Evolutionary conservation across 2,888 invertebrate genomes (phyloP).

Genomic region (Caenorhabditis sulstoni): DNA sequence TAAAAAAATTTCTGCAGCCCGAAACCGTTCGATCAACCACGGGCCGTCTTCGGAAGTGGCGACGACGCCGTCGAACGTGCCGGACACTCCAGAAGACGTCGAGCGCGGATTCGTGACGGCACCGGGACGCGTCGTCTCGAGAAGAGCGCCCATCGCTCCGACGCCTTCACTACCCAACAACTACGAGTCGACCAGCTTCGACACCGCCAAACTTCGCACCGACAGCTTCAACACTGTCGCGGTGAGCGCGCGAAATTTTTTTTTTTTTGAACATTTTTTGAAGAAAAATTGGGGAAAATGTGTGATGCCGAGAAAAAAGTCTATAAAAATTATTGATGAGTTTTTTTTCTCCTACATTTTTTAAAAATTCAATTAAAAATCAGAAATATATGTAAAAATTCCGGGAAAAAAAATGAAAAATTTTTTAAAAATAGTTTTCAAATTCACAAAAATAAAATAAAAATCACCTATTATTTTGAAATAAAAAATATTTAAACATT

Average conservation of each 20-base stretch:
- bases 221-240: too few species aligned
- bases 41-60: slow-evolving; percentile 1
- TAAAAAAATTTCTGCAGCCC: slow-evolving; percentile 12
- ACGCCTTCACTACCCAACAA: slow-evolving; percentile 39
- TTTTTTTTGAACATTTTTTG: too few species aligned
- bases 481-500: neutral
- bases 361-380: neutral
- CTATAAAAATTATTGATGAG: too few species aligned
- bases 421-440: too few species aligned
- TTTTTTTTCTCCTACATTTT: too few species aligned
- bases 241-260: neutral
- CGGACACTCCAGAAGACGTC: slow-evolving; percentile 15
- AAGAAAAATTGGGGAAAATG: too few species aligned
- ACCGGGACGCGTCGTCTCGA: neutral
- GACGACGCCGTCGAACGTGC: neutral
- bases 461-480: too few species aligned
- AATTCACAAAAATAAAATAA: too few species aligned
- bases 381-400: too few species aligned
- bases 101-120: slow-evolving; percentile 17
- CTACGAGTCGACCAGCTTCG: slow-evolving; percentile 44
- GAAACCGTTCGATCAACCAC: slow-evolving; percentile 10
- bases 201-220: slow-evolving; percentile 3
- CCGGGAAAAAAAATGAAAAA: too few species aligned
- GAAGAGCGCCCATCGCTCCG: slow-evolving; percentile 13
- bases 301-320: too few species aligned